phyloP scores from a whole-genome alignment of 2,113 vertebrate species.

The Lates calcarifer region DNA sequence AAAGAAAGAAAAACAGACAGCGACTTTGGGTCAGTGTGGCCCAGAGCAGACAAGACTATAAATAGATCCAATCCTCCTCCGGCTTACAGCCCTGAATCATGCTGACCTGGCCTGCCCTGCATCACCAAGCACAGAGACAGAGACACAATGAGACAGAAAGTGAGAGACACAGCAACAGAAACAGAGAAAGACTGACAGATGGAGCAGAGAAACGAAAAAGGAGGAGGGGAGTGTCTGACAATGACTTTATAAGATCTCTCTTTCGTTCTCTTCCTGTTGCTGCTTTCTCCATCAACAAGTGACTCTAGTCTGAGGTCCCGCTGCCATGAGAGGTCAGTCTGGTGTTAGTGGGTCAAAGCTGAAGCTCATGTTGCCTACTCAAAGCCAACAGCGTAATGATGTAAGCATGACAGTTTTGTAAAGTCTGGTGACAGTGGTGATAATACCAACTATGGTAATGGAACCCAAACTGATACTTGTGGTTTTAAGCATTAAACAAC shows the following conservation, averaged over 20 bases:
- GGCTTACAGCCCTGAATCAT: constrained; percentile 72
- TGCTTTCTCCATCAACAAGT: constrained; percentile 17
- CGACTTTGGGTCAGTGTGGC: constrained; percentile 70
- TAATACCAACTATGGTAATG: not conserved
- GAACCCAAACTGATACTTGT: not conserved
- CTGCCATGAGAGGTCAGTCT: constrained; percentile 31
- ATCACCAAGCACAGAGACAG: constrained; percentile 39
- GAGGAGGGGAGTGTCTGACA: constrained; percentile 13
- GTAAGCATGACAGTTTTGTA: not conserved
- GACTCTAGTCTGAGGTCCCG: constrained; percentile 6
- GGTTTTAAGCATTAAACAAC: not conserved
- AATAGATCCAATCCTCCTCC: constrained; percentile 78
- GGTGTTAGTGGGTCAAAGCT: constrained; percentile 37
- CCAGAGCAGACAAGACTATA: constrained; percentile 70
- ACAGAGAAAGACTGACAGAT: constrained; percentile 12
- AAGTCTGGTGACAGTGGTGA: not conserved
- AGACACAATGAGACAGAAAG: constrained; percentile 50
- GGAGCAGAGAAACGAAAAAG: constrained; percentile 15
- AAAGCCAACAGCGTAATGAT: not conserved
- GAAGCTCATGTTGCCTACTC: constrained; percentile 9
- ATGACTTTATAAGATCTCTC: constrained; percentile 14
- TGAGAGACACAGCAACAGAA: constrained; percentile 12
- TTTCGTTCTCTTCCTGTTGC: not conserved
- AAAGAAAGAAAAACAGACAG: constrained; percentile 50
- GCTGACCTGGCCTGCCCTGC: constrained; percentile 52